Base-by-base conservation (phyloP, 2,113 vertebrate species). In the Taurulus bubalis region DNA sequence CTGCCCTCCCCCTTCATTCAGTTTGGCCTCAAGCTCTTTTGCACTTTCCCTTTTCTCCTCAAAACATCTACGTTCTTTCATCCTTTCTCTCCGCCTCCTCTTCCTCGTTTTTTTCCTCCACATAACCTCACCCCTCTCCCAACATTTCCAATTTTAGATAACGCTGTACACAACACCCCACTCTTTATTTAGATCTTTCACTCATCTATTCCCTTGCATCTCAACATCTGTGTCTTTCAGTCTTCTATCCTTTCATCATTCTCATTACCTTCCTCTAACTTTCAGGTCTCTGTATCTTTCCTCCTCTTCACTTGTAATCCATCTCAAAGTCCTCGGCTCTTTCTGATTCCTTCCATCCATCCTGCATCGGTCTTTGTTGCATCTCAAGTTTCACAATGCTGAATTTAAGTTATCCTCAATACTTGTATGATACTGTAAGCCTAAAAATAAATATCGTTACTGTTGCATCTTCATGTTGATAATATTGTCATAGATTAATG, bases 191-290 rank as follows among this genome's bases (percentile, higher is more conserved):
- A 22, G 16, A 18, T 69, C 56, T 73, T 74, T 74, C 62, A 20
- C 72, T 87, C 55, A 53, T 79, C 30, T 49, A 68, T 76, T 81
- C 84, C 71, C 40, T 83, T 24, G 24, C 76, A 77, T 88, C 77
- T 74, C 59, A 24, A 40, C 87, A 86, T 89, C 87, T 79, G 81
- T 72, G 75, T 75, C 82, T 82, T 80, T 84, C 75, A 58, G 8
- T 26, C 72, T 77, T 65, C 71, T 0, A 24, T 71, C 58, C 58
- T 81, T 70, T 81, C 18, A 28, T 75, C 67, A 34, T 42, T 71
- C 60, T 55, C 63, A 56, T 64, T 65, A 42, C 77, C 49, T 85
- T 45, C 68, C 59, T 63, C 76, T 71, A 40, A 34, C 36, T 75
- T 71, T 22, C 8, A 32, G 9, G 68, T 64, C 58, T 79, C 5